Evolutionary conservation across 1,140 invertebrate genomes (phyloP), one percentile per base, ranked within the genome.

Genomic region (Tetramorium alpestre): DNA sequence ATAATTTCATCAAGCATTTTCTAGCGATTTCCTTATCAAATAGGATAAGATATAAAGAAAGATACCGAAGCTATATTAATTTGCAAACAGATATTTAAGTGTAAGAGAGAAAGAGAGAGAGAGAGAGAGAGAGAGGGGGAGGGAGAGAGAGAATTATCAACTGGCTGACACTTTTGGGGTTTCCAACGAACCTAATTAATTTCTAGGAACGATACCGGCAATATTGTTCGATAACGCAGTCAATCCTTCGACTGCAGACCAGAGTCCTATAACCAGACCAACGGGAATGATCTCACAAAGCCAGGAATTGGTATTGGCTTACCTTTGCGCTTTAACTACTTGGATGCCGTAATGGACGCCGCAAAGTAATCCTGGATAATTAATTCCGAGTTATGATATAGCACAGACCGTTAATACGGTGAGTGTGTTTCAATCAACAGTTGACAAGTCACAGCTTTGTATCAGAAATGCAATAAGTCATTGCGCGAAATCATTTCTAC

Each of bases 331-430:
- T 86, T 80, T 86, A 65, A 44, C 47, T 86, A 86, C 56, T 78
- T 64, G 75, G 84, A 81, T 58, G 51, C 62, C 73, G 73, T 77
- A 89, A 85, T 77, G 88, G 88, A 64, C 41, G 81, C 75, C 51
- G 70, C 54, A 41, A 87, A 70, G 62, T 90, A 90, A 90, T 90
- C 88, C 88, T 13, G 75, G 81, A 85, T 90, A 90, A 89, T 90
- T 89, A 90, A 90, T 90, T 81, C 51, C 76, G 89, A 90, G 78
- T 65, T 75, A 85, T 58, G 62, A 72, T 84, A 67, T 60, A 82
- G 44, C 58, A 25, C 44, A 77, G 77, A 58, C 22, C 58, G 72
- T 28, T 90, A 89, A 89, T 90, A 69, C 77, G 25, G 13, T 13
- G 44, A 60, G 41, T 75, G 62, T 73, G 87, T 80, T 89, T 76